Percentiles rank a stretch among this genome's conserved stretches.
Conservation (phyloP, 2,888 invertebrate genomes). For the Brachyptera putata region DNA sequence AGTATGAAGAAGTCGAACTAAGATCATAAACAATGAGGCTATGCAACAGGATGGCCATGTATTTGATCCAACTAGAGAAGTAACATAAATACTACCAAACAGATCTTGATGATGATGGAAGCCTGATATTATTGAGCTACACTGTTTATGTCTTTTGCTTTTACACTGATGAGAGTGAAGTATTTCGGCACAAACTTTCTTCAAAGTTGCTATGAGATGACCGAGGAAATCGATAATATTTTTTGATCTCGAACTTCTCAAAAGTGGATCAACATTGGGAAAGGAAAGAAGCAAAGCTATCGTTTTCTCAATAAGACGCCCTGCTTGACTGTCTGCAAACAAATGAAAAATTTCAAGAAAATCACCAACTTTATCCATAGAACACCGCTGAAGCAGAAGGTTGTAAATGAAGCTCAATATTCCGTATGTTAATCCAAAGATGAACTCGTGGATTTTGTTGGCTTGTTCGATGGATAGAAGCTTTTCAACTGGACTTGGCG, state of each 20-base stretch:
- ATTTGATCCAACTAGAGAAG: constrained; percentile 38
- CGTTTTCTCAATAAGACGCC: constrained; percentile 53
- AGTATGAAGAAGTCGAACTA: constrained; percentile 40
- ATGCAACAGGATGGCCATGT: constrained; percentile 53
- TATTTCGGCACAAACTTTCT: constrained; percentile 54
- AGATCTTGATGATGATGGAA: constrained; percentile 58
- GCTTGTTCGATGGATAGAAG: not conserved
- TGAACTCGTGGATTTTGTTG: constrained; percentile 48
- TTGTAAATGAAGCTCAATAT: constrained; percentile 57
- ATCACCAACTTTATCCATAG: constrained; percentile 51
- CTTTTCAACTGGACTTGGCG: not conserved
- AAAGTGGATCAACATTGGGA: constrained; percentile 45
- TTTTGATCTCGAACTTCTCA: constrained; percentile 47
- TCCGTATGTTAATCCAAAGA: constrained; percentile 57
- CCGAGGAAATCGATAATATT: constrained; percentile 56
- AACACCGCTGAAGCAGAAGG: constrained; percentile 53
- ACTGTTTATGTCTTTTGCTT: constrained; percentile 51
- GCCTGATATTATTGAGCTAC: constrained; percentile 43
- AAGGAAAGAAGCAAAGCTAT: constrained; percentile 53
- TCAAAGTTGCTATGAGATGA: constrained; percentile 53
- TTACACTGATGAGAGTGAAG: constrained; percentile 53
- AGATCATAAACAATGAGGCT: constrained; percentile 52
- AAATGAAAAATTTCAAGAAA: constrained; percentile 57
- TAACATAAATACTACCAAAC: constrained; percentile 50
- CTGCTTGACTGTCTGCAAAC: constrained; percentile 56